Evolutionary conservation across 2,888 invertebrate genomes (phyloP).

Genomic region (Exocentrus adspersus): DNA sequence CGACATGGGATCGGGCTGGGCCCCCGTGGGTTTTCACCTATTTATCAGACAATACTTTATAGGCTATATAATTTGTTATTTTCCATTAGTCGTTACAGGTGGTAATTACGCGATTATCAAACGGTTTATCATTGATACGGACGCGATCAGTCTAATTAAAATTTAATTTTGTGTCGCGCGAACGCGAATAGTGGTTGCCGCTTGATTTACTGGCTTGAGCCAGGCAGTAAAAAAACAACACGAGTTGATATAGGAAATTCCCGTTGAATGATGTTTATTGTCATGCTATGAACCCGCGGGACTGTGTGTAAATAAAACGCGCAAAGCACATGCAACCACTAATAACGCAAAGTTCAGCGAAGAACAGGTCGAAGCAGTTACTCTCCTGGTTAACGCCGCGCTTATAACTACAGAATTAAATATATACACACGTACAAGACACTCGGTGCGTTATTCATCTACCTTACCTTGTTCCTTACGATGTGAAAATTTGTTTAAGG

Average conservation of each 20-base stretch:
- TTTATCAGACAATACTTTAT: slow-evolving; percentile 49
- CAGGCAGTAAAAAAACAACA: slow-evolving; percentile 1
- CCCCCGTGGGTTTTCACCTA: slow-evolving; percentile 43
- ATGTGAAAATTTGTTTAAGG: slow-evolving; percentile 30
- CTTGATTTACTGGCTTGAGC: slow-evolving; percentile 24
- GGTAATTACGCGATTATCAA: slow-evolving; percentile 43
- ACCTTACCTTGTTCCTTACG: slow-evolving; percentile 16
- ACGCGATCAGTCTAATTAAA: slow-evolving; percentile 36
- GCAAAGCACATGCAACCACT: too few relatives aligned
- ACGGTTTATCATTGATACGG: slow-evolving; percentile 38
- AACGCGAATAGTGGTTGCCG: slow-evolving; percentile 30
- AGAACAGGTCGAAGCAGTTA: too few relatives aligned
- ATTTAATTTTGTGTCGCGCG: slow-evolving; percentile 28
- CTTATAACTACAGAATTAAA: too few relatives aligned
- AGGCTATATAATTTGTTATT: slow-evolving; percentile 48
- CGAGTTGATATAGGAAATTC: neutral
- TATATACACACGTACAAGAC: too few relatives aligned
- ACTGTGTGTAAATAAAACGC: neutral
- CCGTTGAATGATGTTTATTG: neutral
- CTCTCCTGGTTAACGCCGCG: too few relatives aligned
- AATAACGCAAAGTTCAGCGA: too few relatives aligned
- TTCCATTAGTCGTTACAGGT: slow-evolving; percentile 42
- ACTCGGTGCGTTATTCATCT: slow-evolving; percentile 12
- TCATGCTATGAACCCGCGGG: neutral
- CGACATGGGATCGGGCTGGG: slow-evolving; percentile 42